phyloP scores from a whole-genome alignment of 35 echinoderm and acorn worm genomes.

The Stichopus chloronotus region DNA sequence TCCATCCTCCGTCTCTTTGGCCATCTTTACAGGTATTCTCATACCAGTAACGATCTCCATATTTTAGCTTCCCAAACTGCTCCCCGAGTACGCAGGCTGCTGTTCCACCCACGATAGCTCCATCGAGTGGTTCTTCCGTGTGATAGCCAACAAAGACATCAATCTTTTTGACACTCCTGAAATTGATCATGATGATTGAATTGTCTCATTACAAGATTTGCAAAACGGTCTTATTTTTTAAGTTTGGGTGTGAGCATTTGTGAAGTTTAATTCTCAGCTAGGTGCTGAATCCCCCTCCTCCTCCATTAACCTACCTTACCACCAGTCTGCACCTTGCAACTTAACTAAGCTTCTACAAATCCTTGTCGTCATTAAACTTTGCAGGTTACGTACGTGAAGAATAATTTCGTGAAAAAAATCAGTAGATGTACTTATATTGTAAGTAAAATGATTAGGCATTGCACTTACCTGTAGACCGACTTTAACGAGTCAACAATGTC shows the following conservation, averaged over 20 bases:
- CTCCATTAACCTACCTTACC: background rate
- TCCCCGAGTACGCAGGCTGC: slow-evolving; percentile 8
- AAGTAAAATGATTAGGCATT: too few species aligned
- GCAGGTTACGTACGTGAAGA: background rate
- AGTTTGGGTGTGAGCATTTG: background rate
- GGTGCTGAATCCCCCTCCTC: background rate
- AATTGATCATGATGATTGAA: background rate
- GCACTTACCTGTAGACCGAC: background rate
- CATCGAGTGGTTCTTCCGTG: background rate
- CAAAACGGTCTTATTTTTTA: background rate
- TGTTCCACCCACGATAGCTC: slow-evolving; percentile 4
- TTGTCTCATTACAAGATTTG: background rate
- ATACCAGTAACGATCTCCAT: background rate
- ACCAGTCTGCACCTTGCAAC: background rate
- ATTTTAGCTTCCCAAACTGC: background rate
- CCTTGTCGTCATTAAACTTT: background rate
- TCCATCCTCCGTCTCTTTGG: background rate
- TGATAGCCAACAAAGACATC: background rate
- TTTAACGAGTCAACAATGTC: background rate
- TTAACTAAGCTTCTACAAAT: background rate
- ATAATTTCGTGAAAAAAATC: background rate
- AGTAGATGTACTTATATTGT: too few species aligned
- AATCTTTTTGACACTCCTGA: background rate
- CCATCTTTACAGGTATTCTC: background rate
- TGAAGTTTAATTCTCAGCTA: background rate